Conservation (phyloP, 2,888 invertebrate species). For the Dasypogon diadema region DNA sequence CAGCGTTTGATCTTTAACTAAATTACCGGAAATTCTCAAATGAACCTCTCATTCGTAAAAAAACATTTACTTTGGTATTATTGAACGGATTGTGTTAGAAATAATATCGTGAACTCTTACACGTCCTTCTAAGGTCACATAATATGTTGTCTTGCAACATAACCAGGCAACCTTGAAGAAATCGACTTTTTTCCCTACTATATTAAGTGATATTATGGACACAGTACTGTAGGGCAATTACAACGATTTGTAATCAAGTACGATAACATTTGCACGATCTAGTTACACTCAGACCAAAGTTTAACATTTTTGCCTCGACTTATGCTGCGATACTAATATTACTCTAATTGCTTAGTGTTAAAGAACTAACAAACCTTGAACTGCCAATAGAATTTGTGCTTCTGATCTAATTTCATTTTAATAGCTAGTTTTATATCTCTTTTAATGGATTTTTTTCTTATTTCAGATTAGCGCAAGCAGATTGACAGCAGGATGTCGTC, state of each 20-base stretch:
- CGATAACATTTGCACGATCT: not conserved
- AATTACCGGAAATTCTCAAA: not conserved
- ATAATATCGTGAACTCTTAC: not conserved
- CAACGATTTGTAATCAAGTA: too few species aligned
- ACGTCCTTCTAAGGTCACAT: not conserved
- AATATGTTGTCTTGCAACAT: too few species aligned
- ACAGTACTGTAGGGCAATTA: too few species aligned
- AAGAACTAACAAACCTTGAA: not conserved
- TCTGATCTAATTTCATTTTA: not conserved
- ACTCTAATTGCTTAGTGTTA: not conserved
- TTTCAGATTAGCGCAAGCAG: constrained; percentile 55
- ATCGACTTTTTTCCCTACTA: too few species aligned
- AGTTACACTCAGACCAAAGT: not conserved
- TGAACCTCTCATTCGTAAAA: not conserved
- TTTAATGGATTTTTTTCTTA: constrained; percentile 50
- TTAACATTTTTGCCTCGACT: too few species aligned
- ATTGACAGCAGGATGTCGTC: constrained; percentile 55
- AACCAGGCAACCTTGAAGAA: too few species aligned
- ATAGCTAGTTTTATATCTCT: too few species aligned
- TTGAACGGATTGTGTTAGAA: not conserved
- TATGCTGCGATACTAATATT: not conserved
- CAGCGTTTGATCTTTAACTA: not conserved
- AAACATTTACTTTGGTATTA: not conserved
- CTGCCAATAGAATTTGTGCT: not conserved
- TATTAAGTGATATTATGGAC: too few species aligned